A percentile compares a stretch with the other conserved stretches of the same genome.
Evolutionary conservation across 2,113 vertebrate genomes (phyloP).

Genomic region (Tachysurus fulvidraco): DNA sequence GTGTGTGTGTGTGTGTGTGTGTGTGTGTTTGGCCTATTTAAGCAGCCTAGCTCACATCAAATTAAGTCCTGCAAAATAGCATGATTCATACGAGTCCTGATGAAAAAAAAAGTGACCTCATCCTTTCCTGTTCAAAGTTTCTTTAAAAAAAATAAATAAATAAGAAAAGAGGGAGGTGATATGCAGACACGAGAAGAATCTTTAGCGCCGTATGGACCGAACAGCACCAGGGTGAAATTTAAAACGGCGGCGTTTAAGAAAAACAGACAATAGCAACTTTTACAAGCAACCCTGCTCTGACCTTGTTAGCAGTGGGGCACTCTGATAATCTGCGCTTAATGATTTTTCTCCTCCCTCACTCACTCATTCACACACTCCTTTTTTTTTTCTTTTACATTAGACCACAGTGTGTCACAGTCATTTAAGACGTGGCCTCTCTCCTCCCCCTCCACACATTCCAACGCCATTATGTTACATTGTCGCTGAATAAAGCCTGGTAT

Average conservation of each 20-base stretch:
- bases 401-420: conserved; percentile 87
- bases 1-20: conserved; percentile 4
- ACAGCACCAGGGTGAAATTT: conserved; percentile 47
- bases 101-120: conserved; percentile 66
- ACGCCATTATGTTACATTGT: conserved; percentile 98
- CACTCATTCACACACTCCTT: conserved; percentile 1
- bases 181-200: conserved; percentile 39
- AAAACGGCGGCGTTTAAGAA: conserved; percentile 44
- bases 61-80: conserved; percentile 43
- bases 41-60: conserved; percentile 46
- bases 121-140: conserved; percentile 63
- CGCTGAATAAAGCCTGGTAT: conserved; percentile 97
- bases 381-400: conserved; percentile 77
- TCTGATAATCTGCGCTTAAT: conserved; percentile 86
- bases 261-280: conserved; percentile 62
- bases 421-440: conserved; percentile 91
- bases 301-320: conserved; percentile 80
- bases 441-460: conserved; percentile 85
- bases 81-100: conserved; percentile 58
- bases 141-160: conserved; percentile 30
- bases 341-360: conserved; percentile 70
- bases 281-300: conserved; percentile 74
- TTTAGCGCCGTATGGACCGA: conserved; percentile 30
- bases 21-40: conserved; percentile 54
- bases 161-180: neutral